A percentile compares a stretch with the other conserved stretches of the same genome.
Evolutionary conservation across 1,140 invertebrate genomes (phyloP).

Genomic region (Megalonaias nervosa): DNA sequence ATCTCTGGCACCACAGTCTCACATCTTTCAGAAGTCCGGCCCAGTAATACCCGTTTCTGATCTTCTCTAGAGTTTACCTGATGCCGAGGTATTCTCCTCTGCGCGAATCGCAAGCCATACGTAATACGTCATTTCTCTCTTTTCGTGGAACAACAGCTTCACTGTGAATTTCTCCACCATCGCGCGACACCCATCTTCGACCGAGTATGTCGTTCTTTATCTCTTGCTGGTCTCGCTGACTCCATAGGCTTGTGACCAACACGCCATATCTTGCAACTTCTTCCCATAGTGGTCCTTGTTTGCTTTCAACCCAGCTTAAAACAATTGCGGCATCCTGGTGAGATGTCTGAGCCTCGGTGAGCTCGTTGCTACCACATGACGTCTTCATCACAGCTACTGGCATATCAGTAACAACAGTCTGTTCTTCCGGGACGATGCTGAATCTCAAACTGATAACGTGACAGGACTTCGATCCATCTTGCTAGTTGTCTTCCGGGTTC

Average conservation of each 20-base stretch:
- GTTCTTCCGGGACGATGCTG: no score
- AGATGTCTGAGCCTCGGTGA: neutral
- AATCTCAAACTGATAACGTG: no score
- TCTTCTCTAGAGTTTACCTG: slow-evolving; percentile 6
- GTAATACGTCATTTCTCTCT: slow-evolving; percentile 17
- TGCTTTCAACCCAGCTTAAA: neutral
- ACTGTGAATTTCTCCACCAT: slow-evolving; percentile 21
- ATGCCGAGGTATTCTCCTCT: slow-evolving; percentile 12
- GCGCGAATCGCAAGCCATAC: slow-evolving; percentile 30
- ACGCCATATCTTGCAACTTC: neutral
- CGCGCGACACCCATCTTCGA: no score
- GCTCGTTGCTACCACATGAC: neutral
- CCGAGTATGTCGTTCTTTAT: slow-evolving; percentile 18
- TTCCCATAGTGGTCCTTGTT: slow-evolving; percentile 3
- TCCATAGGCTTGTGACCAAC: slow-evolving; percentile 10
- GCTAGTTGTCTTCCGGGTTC: no score
- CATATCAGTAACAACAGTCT: neutral
- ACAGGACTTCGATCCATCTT: no score
- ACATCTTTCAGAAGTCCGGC: slow-evolving; percentile 20
- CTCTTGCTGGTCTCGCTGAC: slow-evolving; percentile 9
- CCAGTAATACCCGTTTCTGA: slow-evolving; percentile 28
- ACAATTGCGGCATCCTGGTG: slow-evolving; percentile 6
- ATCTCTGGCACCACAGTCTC: slow-evolving; percentile 3
- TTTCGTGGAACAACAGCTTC: slow-evolving; percentile 36
- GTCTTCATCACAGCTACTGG: neutral